Percentiles rank a stretch among this genome's conserved stretches.
These are phyloP conservation scores for Aspidapion aeneum DNA, from an alignment of 2,888 invertebrate genomes.

Conservation along the genomic window DNA sequence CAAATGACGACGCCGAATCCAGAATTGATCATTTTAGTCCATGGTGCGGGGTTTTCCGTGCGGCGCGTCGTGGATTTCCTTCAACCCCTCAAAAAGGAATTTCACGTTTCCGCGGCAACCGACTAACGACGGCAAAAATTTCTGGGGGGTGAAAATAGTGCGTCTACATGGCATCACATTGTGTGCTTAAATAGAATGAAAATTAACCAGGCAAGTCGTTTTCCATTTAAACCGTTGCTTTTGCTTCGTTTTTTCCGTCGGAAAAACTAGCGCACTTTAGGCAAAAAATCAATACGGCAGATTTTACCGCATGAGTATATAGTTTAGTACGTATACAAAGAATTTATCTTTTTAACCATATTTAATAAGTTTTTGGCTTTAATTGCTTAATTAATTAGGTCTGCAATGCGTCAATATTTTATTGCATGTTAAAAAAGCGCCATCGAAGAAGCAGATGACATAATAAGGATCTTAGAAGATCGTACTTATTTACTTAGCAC, in stretches of 20 bases:
- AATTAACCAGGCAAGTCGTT: not conserved
- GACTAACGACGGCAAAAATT: not conserved
- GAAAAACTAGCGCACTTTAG: not conserved
- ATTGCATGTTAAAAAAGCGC: no score
- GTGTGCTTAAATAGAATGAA: not conserved
- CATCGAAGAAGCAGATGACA: no score
- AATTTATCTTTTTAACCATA: no score
- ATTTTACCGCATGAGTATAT: not conserved
- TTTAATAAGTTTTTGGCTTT: no score
- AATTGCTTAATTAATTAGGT: no score
- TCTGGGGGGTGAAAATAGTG: not conserved
- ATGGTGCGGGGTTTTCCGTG: not conserved
- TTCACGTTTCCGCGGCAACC: no score
- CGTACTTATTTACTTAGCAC: no score
- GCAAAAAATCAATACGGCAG: not conserved
- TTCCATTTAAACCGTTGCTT: no score
- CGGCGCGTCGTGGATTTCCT: no score
- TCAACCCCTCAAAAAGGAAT: not conserved
- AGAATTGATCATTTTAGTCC: not conserved
- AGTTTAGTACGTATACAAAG: no score
- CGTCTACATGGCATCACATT: not conserved
- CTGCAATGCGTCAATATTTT: no score
- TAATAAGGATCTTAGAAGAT: no score
- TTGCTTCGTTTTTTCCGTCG: not conserved
- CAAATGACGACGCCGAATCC: not conserved